Percentiles rank a stretch among this genome's conserved stretches.
phyloP scores from a whole-genome alignment of 2,888 invertebrate genomes.

The Platycheirus rosarum region DNA sequence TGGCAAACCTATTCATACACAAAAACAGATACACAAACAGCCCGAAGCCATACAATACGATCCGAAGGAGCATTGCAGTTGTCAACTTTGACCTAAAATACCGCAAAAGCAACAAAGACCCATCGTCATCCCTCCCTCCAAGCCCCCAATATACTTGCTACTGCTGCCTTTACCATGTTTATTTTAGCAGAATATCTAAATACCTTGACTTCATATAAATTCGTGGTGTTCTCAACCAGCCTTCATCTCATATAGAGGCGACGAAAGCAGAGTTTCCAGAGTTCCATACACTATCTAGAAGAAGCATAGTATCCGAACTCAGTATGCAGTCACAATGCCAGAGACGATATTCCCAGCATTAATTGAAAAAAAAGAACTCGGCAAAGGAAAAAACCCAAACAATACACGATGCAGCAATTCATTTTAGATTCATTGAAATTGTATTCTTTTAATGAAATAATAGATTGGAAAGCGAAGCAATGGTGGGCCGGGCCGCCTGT shows the following conservation, averaged over 20 bases:
- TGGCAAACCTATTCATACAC: slow-evolving; percentile 1
- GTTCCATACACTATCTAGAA: slow-evolving; percentile 24
- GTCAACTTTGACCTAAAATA: slow-evolving; percentile 71
- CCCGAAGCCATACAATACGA: slow-evolving; percentile 20
- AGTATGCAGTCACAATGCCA: slow-evolving; percentile 59
- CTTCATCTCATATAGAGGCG: slow-evolving; percentile 20
- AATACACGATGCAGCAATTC: slow-evolving; percentile 72
- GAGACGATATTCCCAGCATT: slow-evolving; percentile 53
- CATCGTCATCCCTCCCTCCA: slow-evolving; percentile 15
- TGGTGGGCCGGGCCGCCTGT: slow-evolving; percentile 63
- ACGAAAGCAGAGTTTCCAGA: slow-evolving; percentile 18
- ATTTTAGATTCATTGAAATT: slow-evolving; percentile 72
- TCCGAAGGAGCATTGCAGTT: slow-evolving; percentile 58
- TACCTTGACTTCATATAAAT: slow-evolving; percentile 67
- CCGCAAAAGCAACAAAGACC: slow-evolving; percentile 66
- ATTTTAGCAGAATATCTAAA: slow-evolving; percentile 72
- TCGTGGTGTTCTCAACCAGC: slow-evolving; percentile 41
- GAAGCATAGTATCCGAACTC: slow-evolving; percentile 31
- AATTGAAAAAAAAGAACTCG: slow-evolving; percentile 63
- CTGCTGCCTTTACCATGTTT: slow-evolving; percentile 54
- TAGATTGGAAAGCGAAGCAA: slow-evolving; percentile 61
- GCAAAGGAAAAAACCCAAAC: slow-evolving; percentile 42
- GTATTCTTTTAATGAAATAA: slow-evolving; percentile 73
- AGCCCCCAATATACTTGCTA: slow-evolving; percentile 17
- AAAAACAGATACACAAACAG: background rate